Evolutionary conservation across 2,113 vertebrate genomes (phyloP), one percentile per base, ranked within the genome.

Genomic region (Corythornis vintsioides): DNA sequence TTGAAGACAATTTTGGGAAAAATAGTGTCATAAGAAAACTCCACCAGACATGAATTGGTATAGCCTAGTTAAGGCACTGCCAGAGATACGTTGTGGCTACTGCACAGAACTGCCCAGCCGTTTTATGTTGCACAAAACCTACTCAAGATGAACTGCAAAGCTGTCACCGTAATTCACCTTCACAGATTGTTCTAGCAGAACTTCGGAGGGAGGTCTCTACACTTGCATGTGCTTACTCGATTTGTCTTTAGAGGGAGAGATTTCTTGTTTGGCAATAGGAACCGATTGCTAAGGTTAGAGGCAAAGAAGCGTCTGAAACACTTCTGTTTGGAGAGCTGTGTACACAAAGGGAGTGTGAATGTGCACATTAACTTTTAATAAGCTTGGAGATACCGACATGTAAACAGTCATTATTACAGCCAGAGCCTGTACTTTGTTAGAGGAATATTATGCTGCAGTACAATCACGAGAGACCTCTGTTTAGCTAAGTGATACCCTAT

Each of bases 321-420:
- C 84, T 91, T 89, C 21, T 82, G 50, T 72, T 63, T 85, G 92
- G 45, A 88, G 69, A 83, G 82, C 87, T 61, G 45, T 38, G 11
- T 73, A 70, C 71, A 45, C 42, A 79, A 75, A 83, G 74, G 71
- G 63, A 63, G 29, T 52, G 59, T 3, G 3, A 90, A 87, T 47
- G 59, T 52, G 85, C 93, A 83, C 56, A 57, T 90, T 94, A 86
- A 95, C 80, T 93, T 96, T 92, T 88, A 93, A 90, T 88, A 65
- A 88, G 80, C 66, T 69, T 88, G 70, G 88, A 90, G 93, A 84
- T 87, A 61, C 31, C 82, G 83, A 71, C 90, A 77, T 81, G 83
- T 83, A 83, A 94, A 81, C 72, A 86, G 75, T 60, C 85, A 17
- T 65, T 88, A 61, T 55, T 94, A 57, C 56, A 88, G 63, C 71